Evolutionary conservation across 2,113 vertebrate genomes (phyloP).

Genomic region (Pelusios castaneus): DNA sequence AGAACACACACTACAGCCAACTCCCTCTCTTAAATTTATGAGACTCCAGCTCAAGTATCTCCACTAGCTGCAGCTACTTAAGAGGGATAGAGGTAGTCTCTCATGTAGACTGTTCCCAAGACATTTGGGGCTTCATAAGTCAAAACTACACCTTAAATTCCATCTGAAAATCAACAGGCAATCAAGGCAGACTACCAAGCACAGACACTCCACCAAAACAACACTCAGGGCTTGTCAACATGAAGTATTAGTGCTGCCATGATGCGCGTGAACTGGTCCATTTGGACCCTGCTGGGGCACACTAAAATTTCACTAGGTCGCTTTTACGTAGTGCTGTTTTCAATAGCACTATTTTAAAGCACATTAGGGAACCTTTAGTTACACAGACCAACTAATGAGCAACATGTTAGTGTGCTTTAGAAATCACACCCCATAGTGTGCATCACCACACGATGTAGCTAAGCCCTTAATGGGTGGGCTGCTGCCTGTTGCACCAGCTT

Average conservation of each 20-base stretch:
- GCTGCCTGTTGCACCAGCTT: not conserved
- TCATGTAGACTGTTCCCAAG: not conserved
- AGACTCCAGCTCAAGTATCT: slow-evolving; percentile 7
- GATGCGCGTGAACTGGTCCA: no score
- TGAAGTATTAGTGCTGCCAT: no score
- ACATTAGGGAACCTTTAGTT: no score
- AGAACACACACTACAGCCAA: not conserved
- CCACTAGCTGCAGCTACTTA: slow-evolving; percentile 38
- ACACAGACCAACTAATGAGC: not conserved
- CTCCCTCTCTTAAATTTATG: slow-evolving; percentile 19
- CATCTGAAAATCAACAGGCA: slow-evolving; percentile 47
- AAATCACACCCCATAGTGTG: not conserved
- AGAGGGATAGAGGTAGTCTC: not conserved
- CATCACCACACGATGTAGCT: not conserved
- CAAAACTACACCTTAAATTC: slow-evolving; percentile 50
- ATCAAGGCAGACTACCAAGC: not conserved
- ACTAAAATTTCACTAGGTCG: no score
- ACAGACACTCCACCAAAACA: not conserved
- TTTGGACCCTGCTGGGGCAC: no score
- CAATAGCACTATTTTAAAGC: no score
- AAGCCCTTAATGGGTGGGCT: not conserved
- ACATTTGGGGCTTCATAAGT: slow-evolving; percentile 40
- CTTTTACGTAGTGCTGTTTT: no score
- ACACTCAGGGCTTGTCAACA: no score
- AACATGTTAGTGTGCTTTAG: not conserved